phyloP scores from a whole-genome alignment of 2,113 vertebrate genomes.

The Phrynosoma blainvillii region DNA sequence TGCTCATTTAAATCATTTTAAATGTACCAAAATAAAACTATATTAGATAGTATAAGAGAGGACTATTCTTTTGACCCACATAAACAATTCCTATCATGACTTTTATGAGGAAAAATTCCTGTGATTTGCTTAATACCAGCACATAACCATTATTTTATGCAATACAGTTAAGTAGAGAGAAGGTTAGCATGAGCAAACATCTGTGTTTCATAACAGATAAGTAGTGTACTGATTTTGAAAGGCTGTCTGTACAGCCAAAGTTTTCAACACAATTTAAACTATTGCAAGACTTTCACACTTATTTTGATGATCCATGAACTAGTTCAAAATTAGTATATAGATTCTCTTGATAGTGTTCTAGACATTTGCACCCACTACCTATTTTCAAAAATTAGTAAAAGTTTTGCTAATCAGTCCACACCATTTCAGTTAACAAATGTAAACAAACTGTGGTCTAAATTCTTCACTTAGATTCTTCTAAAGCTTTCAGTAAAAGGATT shows the following conservation, averaged over 20 bases:
- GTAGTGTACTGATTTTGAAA: conserved; percentile 56
- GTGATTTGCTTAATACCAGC: conserved; percentile 13
- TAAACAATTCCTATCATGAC: not conserved
- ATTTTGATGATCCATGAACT: conserved; percentile 17
- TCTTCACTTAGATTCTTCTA: conserved; percentile 61
- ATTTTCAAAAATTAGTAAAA: conserved; percentile 48
- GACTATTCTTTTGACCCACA: conserved; percentile 15
- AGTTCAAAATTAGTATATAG: conserved; percentile 16
- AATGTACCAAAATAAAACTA: not conserved
- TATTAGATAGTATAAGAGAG: not conserved
- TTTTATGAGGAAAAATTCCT: conserved; percentile 26
- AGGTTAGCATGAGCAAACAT: conserved; percentile 42
- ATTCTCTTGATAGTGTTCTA: not conserved
- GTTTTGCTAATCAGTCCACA: conserved; percentile 57
- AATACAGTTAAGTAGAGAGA: not conserved
- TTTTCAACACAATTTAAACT: conserved; percentile 57
- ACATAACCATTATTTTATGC: conserved; percentile 19
- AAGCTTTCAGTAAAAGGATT: conserved; percentile 62
- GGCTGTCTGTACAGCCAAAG: conserved; percentile 53
- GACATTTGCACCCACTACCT: conserved; percentile 49
- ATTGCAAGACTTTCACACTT: conserved; percentile 46
- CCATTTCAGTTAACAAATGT: conserved; percentile 50
- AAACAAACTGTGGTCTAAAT: conserved; percentile 57
- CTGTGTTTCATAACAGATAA: conserved; percentile 44
- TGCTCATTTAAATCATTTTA: too few relatives aligned